A percentile compares a stretch with the other conserved stretches of the same genome.
Conservation (phyloP, 2,888 invertebrate genomes). For the Lomographa bimaculata region DNA sequence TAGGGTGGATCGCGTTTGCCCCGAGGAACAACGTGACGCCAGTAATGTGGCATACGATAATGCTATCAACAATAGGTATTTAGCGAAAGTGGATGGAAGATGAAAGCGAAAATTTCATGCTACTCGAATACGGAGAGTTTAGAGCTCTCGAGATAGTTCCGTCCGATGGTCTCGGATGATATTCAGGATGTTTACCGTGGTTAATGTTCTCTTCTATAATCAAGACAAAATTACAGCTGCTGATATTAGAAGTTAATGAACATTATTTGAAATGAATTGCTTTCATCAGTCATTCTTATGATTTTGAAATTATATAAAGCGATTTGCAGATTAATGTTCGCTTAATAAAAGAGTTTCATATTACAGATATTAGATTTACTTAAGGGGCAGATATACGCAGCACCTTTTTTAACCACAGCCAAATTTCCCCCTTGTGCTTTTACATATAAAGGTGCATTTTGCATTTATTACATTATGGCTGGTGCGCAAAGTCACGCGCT, state of each 20-base stretch:
- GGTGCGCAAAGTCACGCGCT: too few relatives aligned
- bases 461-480: too few relatives aligned
- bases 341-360: constrained; percentile 9
- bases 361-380: constrained; percentile 11
- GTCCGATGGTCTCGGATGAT: constrained; percentile 15
- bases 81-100: constrained; percentile 44
- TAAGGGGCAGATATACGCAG: too few relatives aligned
- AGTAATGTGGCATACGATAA: constrained; percentile 37
- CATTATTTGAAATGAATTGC: constrained; percentile 12
- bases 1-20: constrained; percentile 21
- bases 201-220: constrained; percentile 16
- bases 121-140: constrained; percentile 28
- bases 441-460: too few relatives aligned
- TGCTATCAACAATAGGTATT: constrained; percentile 43
- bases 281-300: constrained; percentile 1
- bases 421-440: too few relatives aligned
- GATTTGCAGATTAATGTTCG: constrained; percentile 7
- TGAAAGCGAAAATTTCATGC: constrained; percentile 43
- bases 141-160: constrained; percentile 14
- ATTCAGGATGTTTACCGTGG: constrained; percentile 17
- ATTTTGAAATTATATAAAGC: constrained; percentile 9
- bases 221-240: constrained; percentile 7
- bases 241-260: constrained; percentile 6
- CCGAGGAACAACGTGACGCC: constrained; percentile 36
- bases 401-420: too few relatives aligned